These are phyloP conservation scores for Spodoptera picta DNA, from an alignment of 2,888 invertebrate species.

Conservation along the genomic window DNA sequence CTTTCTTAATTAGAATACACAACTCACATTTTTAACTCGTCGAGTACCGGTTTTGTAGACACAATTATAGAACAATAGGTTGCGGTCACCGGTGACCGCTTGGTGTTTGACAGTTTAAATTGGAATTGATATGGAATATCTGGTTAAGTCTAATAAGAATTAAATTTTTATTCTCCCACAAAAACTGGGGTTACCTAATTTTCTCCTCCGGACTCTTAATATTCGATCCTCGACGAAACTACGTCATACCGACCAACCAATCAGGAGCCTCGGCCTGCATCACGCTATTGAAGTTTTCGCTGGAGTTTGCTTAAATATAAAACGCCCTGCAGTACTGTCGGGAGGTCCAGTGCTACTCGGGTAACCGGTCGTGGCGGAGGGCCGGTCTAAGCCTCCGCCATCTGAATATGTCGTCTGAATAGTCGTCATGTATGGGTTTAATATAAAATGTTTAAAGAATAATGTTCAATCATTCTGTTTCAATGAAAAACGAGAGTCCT, in stretches of 20 bases:
- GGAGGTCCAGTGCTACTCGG: conserved; percentile 79
- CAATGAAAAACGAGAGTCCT: conserved; percentile 63
- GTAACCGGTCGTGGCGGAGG: conserved; percentile 72
- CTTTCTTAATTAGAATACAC: no score
- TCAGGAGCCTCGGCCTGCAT: conserved; percentile 55
- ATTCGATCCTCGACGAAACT: conserved; percentile 17
- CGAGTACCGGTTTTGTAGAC: no score
- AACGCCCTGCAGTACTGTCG: background rate
- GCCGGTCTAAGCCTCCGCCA: conserved; percentile 63
- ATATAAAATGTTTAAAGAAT: conserved; percentile 66
- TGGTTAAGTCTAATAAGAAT: no score
- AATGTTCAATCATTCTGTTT: conserved; percentile 76
- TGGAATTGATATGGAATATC: no score
- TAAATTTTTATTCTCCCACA: background rate
- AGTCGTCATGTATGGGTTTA: conserved; percentile 71
- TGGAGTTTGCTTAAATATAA: conserved; percentile 61
- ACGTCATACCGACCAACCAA: conserved; percentile 51
- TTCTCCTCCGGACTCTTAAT: conserved; percentile 17
- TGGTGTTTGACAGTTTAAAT: no score
- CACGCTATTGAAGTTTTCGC: conserved; percentile 68
- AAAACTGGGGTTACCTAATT: conserved; percentile 30
- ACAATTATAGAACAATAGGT: no score
- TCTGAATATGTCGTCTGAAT: conserved; percentile 71
- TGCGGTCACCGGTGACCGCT: no score
- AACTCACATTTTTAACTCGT: no score